phyloP scores from a whole-genome alignment of 2,113 vertebrate species.

The Lasiurus borealis region DNA sequence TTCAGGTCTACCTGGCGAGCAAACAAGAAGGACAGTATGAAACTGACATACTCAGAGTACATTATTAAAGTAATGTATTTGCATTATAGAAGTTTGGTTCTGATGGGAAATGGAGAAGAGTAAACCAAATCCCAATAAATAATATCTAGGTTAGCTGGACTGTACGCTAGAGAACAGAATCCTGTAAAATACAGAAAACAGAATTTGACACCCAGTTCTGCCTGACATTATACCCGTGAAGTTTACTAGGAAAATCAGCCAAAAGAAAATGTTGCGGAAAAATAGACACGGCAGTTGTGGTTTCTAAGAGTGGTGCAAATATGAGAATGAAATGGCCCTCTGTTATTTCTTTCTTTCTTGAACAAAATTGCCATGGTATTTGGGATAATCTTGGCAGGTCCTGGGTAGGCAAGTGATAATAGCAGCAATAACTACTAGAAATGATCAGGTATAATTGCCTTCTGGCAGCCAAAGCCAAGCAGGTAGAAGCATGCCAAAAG shows the following conservation, averaged over 20 bases:
- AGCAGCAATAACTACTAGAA: conserved; percentile 65
- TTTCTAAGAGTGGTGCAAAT: conserved; percentile 47
- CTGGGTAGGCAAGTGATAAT: conserved; percentile 53
- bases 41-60: not conserved
- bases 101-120: not conserved
- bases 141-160: not conserved
- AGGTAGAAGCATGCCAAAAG: conserved; percentile 59
- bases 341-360: conserved; percentile 1
- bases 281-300: not conserved
- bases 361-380: conserved; percentile 59
- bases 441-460: conserved; percentile 58
- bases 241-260: conserved; percentile 19
- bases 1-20: not conserved
- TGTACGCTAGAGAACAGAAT: not conserved
- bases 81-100: conserved; percentile 38
- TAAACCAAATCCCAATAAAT: not conserved
- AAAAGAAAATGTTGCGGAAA: conserved; percentile 26
- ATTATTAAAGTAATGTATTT: not conserved
- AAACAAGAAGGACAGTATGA: conserved; percentile 26
- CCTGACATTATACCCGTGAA: not conserved
- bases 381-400: conserved; percentile 64
- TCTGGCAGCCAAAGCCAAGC: conserved; percentile 66
- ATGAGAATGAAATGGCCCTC: not conserved
- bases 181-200: not conserved
- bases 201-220: not conserved